phyloP scores from a whole-genome alignment of 2,797 vertebrate genomes.

The Synanceia verrucosa region DNA sequence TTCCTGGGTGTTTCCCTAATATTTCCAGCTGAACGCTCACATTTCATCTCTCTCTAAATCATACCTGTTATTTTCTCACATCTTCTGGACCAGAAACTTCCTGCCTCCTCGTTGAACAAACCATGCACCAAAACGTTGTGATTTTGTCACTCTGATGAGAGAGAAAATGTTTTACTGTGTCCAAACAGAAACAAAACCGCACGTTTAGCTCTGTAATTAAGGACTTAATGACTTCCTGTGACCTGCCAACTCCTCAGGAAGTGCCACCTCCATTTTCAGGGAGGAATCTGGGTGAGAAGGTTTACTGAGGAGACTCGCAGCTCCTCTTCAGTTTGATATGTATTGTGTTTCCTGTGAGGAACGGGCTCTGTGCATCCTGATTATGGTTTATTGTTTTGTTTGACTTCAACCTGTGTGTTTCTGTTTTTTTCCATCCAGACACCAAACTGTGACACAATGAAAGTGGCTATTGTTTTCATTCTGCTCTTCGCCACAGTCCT shows the following conservation, averaged over 20 bases:
- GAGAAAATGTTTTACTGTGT: conserved; percentile 34
- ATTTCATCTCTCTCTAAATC: background rate
- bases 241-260: conserved; percentile 31
- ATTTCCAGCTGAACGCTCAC: background rate
- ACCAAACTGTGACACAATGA: conserved; percentile 76
- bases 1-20: background rate
- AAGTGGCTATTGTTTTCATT: conserved; percentile 77
- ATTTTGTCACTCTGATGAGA: conserved; percentile 57
- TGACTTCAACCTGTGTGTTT: conserved; percentile 25
- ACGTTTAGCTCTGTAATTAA: conserved; percentile 52
- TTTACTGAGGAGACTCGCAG: background rate
- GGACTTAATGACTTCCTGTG: conserved; percentile 53
- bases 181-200: conserved; percentile 15
- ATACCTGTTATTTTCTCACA: conserved; percentile 34
- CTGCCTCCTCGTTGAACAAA: conserved; percentile 15
- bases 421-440: conserved; percentile 34
- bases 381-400: conserved; percentile 36
- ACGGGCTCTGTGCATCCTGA: background rate
- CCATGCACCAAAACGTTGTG: conserved; percentile 14
- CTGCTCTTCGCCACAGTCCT: conserved; percentile 81
- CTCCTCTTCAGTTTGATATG: conserved; percentile 34
- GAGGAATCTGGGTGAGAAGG: conserved; percentile 29
- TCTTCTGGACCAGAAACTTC: conserved; percentile 9
- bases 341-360: conserved; percentile 56
- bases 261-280: conserved; percentile 42